Evolutionary conservation across 2,113 vertebrate genomes (phyloP).

Genomic region (Hippocampus zosterae): DNA sequence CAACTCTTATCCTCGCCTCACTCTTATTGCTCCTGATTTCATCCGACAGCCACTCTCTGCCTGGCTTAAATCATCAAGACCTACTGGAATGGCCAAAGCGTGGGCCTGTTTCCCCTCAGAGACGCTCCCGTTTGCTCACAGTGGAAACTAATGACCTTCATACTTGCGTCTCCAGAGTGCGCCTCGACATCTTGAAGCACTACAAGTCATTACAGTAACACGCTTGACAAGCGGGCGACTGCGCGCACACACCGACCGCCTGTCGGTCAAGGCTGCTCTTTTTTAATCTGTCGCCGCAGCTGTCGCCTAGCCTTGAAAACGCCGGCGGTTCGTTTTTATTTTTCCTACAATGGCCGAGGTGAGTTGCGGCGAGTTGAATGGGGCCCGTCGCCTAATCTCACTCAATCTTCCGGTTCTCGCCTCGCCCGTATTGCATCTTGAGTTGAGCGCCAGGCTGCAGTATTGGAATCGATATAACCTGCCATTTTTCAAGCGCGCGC

Average conservation of each 20-base stretch:
- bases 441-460: background rate
- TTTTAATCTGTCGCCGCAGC: constrained; percentile 37
- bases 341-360: constrained; percentile 14
- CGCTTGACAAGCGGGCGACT: constrained; percentile 49
- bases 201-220: constrained; percentile 61
- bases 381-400: constrained; percentile 1
- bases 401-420: background rate
- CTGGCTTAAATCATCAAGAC: constrained; percentile 64
- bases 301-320: constrained; percentile 41
- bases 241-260: constrained; percentile 34
- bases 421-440: background rate
- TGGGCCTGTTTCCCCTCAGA: constrained; percentile 65
- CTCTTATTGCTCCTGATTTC: constrained; percentile 38
- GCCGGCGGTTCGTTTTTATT: constrained; percentile 5
- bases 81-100: constrained; percentile 55
- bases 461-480: background rate
- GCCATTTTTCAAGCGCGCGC: constrained; percentile 20
- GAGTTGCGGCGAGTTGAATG: constrained; percentile 5
- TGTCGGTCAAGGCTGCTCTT: constrained; percentile 39
- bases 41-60: constrained; percentile 53
- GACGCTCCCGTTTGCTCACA: constrained; percentile 70
- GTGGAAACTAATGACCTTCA: constrained; percentile 70
- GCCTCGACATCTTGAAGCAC: constrained; percentile 65
- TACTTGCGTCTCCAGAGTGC: constrained; percentile 59
- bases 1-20: constrained; percentile 26